phyloP scores from a whole-genome alignment of 2,797 vertebrate genomes.

The Numenius phaeopus region DNA sequence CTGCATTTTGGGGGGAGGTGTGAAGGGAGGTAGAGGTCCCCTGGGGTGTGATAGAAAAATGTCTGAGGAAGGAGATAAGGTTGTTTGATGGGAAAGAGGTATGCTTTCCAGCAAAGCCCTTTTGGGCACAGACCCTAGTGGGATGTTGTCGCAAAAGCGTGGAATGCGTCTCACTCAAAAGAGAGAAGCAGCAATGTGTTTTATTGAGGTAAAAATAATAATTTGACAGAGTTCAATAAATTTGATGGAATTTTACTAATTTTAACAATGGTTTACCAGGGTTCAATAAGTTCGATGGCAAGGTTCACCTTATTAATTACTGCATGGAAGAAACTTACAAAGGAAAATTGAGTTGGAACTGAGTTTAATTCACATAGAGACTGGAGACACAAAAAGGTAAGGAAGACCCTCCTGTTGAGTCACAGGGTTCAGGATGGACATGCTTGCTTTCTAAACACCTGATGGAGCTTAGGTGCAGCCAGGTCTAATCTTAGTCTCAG shows the following conservation, averaged over 20 bases:
- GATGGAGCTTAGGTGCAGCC: not conserved
- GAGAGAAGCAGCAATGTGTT: not conserved
- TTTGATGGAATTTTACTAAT: not conserved
- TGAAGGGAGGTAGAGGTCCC: not conserved
- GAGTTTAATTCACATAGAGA: not conserved
- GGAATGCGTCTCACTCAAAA: not conserved
- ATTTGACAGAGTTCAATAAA: not conserved
- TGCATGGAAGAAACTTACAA: not conserved
- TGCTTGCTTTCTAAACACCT: not conserved
- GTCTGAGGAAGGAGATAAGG: not conserved
- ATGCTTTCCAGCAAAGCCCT: not conserved
- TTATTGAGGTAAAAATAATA: not conserved
- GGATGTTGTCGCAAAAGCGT: not conserved
- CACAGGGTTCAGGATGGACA: not conserved
- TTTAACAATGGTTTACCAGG: not conserved
- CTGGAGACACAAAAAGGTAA: not conserved
- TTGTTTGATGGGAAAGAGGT: not conserved
- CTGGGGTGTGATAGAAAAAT: not conserved
- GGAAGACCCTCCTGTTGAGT: not conserved
- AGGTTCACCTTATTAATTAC: not conserved
- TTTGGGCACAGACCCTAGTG: not conserved
- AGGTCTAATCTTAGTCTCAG: not conserved
- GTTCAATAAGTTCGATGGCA: not conserved
- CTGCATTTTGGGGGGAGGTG: not conserved
- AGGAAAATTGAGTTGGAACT: not conserved